These are phyloP conservation scores for Macrotus californicus DNA, from an alignment of 2,113 vertebrate species.

Conservation along the genomic window DNA sequence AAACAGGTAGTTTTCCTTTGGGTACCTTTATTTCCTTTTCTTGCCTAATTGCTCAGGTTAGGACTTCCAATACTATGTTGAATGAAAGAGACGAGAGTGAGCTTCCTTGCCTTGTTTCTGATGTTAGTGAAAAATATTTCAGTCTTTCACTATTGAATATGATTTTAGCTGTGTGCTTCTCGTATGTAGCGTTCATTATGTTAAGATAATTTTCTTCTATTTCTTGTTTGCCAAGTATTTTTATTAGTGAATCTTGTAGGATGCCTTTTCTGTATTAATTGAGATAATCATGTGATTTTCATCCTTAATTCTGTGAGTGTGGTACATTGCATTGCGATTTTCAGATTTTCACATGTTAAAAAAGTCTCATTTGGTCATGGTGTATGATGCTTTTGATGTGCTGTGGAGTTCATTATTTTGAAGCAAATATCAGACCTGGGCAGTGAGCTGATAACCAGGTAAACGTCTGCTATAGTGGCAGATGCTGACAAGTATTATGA, in stretches of 20 bases:
- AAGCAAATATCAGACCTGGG: neutral
- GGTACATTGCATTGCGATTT: neutral
- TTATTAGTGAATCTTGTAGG: neutral
- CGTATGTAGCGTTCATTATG: neutral
- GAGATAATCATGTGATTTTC: neutral
- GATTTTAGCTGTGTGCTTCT: neutral
- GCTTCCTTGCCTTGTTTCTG: neutral
- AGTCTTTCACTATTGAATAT: neutral
- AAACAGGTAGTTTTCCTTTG: neutral
- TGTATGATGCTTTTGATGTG: neutral
- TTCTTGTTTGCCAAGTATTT: neutral
- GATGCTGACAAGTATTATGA: neutral
- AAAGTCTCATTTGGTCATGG: neutral
- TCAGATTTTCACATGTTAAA: neutral
- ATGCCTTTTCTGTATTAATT: neutral
- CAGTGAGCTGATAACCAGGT: neutral
- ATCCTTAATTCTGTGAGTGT: neutral
- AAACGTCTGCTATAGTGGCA: neutral
- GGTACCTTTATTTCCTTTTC: neutral
- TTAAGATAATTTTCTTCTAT: neutral
- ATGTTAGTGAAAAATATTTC: neutral
- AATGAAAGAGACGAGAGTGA: neutral
- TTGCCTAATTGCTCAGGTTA: neutral
- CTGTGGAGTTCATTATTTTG: constrained; percentile 1
- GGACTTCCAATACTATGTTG: neutral